Base-by-base conservation (phyloP, 2,888 invertebrate genomes). In the Tiphia femorata region DNA sequence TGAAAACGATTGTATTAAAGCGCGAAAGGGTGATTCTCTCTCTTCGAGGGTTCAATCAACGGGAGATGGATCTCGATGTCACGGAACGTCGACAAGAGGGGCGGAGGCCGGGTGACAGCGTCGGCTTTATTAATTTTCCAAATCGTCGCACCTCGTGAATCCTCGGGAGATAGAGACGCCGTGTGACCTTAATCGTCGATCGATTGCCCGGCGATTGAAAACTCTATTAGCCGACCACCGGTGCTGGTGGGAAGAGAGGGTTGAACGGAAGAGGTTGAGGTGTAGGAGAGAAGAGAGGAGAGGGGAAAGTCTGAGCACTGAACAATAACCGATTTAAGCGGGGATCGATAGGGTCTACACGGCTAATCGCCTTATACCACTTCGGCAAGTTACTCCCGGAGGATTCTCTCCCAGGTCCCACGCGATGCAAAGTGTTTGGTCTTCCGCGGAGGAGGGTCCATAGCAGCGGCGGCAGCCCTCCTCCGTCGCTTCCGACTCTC, bases 311-410 rank as follows among this genome's bases (percentile, higher is more conserved):
- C 63, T 51, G 54, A 55, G 58, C 61, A 49, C 44, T 60, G 69
- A 71, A 77, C 73, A 75, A 77, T 73, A 75, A 76, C 67, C 67
- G 66, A 72, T 65, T 75, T 71, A 68, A 77, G 61, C 64, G 49
- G 50, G 60, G 67, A 72, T 75, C 72, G 72, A 77, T 75, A 70
- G 66, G 58, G 59, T 69, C 70, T 70, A 71, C 73, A 68, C 62
- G 60, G 67, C 67, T 75, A 77, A 76, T 77, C 74, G 65, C 64
- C 66, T 76, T 71, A 74, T 70, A 58, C 58, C 54, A 58, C 57
- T 64, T 61, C 37, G 23, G 38, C 14, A 58, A 67, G 53, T 61
- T 66, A 42, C 58, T 54, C 51, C 17, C 38, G 29, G 29, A 58
- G 54, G 43, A 58, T 14, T n/a, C 50, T 52, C 43, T 55, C 49